phyloP scores from a whole-genome alignment of 2,888 invertebrate species.

The Drosophila trichaetosa region DNA sequence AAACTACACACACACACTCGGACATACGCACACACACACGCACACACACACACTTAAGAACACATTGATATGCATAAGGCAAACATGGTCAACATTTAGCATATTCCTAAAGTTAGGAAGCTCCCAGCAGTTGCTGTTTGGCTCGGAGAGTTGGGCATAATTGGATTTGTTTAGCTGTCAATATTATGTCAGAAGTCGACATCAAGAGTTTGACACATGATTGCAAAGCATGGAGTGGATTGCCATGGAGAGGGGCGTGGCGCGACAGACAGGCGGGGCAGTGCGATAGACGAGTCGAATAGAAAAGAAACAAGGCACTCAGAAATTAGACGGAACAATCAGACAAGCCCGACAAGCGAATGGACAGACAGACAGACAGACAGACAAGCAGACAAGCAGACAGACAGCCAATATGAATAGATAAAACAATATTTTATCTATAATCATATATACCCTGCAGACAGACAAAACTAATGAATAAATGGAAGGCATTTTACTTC shows the following conservation, averaged over 20 bases:
- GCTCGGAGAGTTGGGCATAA: conserved; percentile 71
- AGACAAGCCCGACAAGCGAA: background rate
- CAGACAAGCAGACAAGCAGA: conserved; percentile 25
- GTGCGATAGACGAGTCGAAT: conserved; percentile 26
- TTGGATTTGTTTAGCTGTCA: conserved; percentile 80
- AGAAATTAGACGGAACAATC: conserved; percentile 28
- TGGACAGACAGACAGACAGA: conserved; percentile 24
- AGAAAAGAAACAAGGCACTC: conserved; percentile 41
- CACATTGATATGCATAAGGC: conserved; percentile 10
- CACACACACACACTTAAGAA: background rate
- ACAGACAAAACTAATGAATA: background rate
- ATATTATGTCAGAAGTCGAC: conserved; percentile 80
- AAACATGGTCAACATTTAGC: conserved; percentile 59
- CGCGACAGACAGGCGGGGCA: conserved; percentile 46
- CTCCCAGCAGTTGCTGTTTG: conserved; percentile 8
- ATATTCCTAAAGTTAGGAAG: conserved; percentile 48
- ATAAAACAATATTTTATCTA: conserved; percentile 10
- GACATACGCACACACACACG: background rate
- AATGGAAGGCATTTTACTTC: no score
- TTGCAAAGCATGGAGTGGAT: conserved; percentile 17
- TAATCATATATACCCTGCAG: conserved; percentile 22
- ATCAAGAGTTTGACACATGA: conserved; percentile 68
- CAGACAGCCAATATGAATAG: conserved; percentile 43
- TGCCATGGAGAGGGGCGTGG: conserved; percentile 7
- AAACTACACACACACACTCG: background rate